Conservation (phyloP, 2,113 vertebrate species). For the Caloenas nicobarica region DNA sequence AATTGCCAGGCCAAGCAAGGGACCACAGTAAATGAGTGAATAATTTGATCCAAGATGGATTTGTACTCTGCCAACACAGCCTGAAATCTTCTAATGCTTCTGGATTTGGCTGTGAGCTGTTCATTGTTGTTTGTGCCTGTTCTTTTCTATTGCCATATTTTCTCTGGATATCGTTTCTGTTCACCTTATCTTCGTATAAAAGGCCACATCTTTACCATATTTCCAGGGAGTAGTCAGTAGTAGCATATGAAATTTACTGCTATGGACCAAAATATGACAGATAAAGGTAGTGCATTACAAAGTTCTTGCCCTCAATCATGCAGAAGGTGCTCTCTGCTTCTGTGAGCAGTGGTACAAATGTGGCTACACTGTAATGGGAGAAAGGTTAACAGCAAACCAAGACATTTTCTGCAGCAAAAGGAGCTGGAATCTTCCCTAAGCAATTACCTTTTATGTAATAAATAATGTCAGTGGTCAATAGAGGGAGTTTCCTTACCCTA, state of each 20-base stretch:
- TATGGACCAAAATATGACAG: conserved; percentile 44
- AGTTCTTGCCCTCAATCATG: conserved; percentile 58
- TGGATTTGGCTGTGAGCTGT: conserved; percentile 54
- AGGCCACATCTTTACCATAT: conserved; percentile 44
- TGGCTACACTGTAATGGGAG: conserved; percentile 18
- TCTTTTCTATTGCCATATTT: conserved; percentile 62
- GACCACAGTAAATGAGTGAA: conserved; percentile 45
- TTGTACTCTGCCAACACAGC: conserved; percentile 49
- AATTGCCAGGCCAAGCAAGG: conserved; percentile 27
- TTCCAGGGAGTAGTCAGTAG: conserved; percentile 19
- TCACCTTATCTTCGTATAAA: conserved; percentile 54
- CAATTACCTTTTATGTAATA: conserved; percentile 51
- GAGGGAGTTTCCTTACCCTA: conserved; percentile 3
- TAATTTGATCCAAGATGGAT: conserved; percentile 56
- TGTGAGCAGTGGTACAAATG: not conserved
- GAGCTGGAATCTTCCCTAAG: not conserved
- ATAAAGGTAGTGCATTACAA: conserved; percentile 53
- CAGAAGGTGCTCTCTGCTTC: conserved; percentile 16
- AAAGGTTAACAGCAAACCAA: conserved; percentile 36
- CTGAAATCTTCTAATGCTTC: conserved; percentile 62
- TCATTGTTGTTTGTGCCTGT: conserved; percentile 52
- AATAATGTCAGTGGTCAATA: conserved; percentile 43
- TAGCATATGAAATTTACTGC: conserved; percentile 32
- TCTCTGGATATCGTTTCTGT: conserved; percentile 39
- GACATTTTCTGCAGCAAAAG: conserved; percentile 16